Evolutionary conservation across 2,888 invertebrate species (phyloP).

Genomic region (Limnephilus rhombicus): DNA sequence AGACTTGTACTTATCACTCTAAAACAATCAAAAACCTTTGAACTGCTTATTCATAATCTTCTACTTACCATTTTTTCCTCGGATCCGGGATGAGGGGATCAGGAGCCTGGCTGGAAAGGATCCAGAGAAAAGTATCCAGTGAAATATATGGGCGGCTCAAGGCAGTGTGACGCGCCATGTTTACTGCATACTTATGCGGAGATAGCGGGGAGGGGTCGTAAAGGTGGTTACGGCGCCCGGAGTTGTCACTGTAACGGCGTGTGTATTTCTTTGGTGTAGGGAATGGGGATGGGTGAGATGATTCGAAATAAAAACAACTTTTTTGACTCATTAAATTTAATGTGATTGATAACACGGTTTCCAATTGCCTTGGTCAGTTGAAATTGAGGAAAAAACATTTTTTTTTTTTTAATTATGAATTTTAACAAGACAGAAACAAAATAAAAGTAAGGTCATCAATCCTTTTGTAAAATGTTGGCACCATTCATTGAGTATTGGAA

Average conservation of each 20-base stretch:
- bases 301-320: constrained; percentile 3
- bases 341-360: neutral
- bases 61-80: neutral
- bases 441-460: too few species aligned
- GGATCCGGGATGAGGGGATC: neutral
- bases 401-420: too few species aligned
- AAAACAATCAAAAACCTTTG: neutral
- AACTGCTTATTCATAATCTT: neutral
- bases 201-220: constrained; percentile 33
- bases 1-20: neutral
- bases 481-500: too few species aligned
- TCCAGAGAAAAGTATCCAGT: constrained; percentile 47
- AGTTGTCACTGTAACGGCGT: constrained; percentile 19
- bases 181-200: constrained; percentile 45
- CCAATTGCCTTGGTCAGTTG: too few species aligned
- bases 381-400: too few species aligned
- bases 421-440: too few species aligned
- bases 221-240: constrained; percentile 31
- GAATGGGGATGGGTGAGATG: neutral
- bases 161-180: constrained; percentile 58
- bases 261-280: constrained; percentile 23
- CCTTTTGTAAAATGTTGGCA: too few species aligned
- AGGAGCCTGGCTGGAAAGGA: neutral
- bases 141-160: constrained; percentile 64
- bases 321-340: neutral